These are phyloP conservation scores for Speoplatyrhinus poulsoni DNA, from an alignment of 2,113 vertebrate species.

Conservation along the genomic window DNA sequence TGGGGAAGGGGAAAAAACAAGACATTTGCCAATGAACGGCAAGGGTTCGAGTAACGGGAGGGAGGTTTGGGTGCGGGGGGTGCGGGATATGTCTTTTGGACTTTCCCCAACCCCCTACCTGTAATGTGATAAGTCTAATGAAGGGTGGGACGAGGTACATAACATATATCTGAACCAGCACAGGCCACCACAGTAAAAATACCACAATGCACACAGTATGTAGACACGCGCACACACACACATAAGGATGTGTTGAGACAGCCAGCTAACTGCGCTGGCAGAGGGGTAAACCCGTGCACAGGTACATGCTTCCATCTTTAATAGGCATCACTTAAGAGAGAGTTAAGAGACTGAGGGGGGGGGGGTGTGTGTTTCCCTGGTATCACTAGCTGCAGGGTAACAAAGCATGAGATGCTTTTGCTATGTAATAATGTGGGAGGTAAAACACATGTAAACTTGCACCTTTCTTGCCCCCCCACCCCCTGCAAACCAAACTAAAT, in stretches of 20 bases:
- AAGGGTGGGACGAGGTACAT: slow-evolving; percentile 42
- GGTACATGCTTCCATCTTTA: slow-evolving; percentile 5
- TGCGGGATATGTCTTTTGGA: neutral
- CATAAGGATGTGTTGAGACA: slow-evolving; percentile 31
- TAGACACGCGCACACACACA: slow-evolving; percentile 38
- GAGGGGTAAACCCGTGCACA: neutral
- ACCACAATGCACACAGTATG: slow-evolving; percentile 43
- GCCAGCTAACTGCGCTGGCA: slow-evolving; percentile 10
- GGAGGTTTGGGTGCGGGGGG: slow-evolving; percentile 31
- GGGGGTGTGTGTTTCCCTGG: neutral
- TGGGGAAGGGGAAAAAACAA: slow-evolving; percentile 22
- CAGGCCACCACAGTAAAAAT: slow-evolving; percentile 57
- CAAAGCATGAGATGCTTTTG: slow-evolving; percentile 49
- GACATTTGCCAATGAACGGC: slow-evolving; percentile 57
- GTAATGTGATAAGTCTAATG: slow-evolving; percentile 38
- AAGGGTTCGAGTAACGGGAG: slow-evolving; percentile 45
- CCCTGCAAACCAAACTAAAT: slow-evolving; percentile 15
- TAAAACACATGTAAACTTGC: slow-evolving; percentile 47
- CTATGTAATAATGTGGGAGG: slow-evolving; percentile 50
- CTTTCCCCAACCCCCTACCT: slow-evolving; percentile 28
- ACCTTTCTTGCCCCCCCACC: slow-evolving; percentile 37
- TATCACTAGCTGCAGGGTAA: slow-evolving; percentile 34
- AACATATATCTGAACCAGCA: slow-evolving; percentile 57
- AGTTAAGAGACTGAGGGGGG: slow-evolving; percentile 4
- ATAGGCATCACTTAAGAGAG: neutral